Conservation (phyloP, 2,797 vertebrate genomes). For the Takifugu ocellatus region DNA sequence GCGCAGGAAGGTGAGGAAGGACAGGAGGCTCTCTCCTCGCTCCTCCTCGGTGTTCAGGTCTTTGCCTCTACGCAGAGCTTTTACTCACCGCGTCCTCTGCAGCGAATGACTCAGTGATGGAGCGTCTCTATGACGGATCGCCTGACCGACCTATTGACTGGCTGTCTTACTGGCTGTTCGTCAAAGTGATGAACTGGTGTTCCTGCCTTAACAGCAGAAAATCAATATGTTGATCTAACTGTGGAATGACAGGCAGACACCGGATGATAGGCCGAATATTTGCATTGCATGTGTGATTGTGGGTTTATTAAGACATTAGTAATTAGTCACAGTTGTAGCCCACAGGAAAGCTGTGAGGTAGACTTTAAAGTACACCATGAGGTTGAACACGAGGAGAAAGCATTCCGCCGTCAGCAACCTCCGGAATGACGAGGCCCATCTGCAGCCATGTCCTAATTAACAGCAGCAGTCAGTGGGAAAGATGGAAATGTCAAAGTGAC, state of each 20-base stretch:
- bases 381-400: constrained; percentile 29
- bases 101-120: constrained; percentile 21
- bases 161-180: constrained; percentile 39
- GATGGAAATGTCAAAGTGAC: constrained; percentile 15
- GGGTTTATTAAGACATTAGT: neutral
- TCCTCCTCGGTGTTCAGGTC: neutral
- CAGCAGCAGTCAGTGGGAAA: constrained; percentile 1
- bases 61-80: constrained; percentile 4
- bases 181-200: constrained; percentile 56
- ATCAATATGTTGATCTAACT: constrained; percentile 47
- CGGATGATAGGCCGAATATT: constrained; percentile 30
- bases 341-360: constrained; percentile 11
- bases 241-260: constrained; percentile 37
- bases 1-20: neutral
- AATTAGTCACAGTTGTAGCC: constrained; percentile 3
- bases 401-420: neutral
- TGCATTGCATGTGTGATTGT: neutral
- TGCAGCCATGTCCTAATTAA: constrained; percentile 8
- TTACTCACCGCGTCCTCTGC: constrained; percentile 20
- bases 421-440: neutral
- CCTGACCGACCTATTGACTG: constrained; percentile 13
- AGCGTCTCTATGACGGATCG: constrained; percentile 30
- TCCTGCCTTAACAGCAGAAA: constrained; percentile 53
- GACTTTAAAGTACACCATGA: constrained; percentile 42
- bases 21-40: neutral